Evolutionary conservation across 2,888 invertebrate genomes (phyloP).

Genomic region (Trilocha varians): DNA sequence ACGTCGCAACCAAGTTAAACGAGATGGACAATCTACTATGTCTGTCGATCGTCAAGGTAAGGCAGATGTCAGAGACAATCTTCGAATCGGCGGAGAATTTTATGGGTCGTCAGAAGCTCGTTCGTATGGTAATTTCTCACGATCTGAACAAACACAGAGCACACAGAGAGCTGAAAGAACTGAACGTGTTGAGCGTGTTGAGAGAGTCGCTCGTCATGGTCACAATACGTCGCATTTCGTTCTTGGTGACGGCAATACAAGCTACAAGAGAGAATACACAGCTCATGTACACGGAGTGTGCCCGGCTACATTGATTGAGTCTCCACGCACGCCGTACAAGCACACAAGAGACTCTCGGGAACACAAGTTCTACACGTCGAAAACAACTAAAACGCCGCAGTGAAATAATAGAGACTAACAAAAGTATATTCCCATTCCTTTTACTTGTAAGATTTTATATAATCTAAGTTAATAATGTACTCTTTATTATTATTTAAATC

Average conservation of each 20-base stretch:
- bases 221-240: conserved; percentile 82
- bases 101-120: conserved; percentile 82
- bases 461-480: conserved; percentile 4
- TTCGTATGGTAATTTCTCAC: conserved; percentile 79
- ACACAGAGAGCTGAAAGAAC: conserved; percentile 49
- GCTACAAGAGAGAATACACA: conserved; percentile 85
- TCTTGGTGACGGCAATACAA: conserved; percentile 78
- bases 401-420: conserved; percentile 3
- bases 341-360: conserved; percentile 88
- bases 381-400: conserved; percentile 55
- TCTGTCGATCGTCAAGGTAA: conserved; percentile 75
- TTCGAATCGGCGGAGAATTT: conserved; percentile 81
- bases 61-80: conserved; percentile 76
- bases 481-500: conserved; percentile 16
- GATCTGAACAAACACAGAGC: conserved; percentile 56
- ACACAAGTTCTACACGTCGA: conserved; percentile 87
- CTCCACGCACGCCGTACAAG: conserved; percentile 83
- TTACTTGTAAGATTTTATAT: conserved; percentile 17
- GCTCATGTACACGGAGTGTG: conserved; percentile 83
- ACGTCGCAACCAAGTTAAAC: conserved; percentile 45
- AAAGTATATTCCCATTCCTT: conserved; percentile 32
- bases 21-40: conserved; percentile 71
- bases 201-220: conserved; percentile 73
- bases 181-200: conserved; percentile 71
- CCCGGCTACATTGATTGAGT: conserved; percentile 84